Conservation (phyloP, 1,140 invertebrate species). For the Nautilus pompilius region DNA sequence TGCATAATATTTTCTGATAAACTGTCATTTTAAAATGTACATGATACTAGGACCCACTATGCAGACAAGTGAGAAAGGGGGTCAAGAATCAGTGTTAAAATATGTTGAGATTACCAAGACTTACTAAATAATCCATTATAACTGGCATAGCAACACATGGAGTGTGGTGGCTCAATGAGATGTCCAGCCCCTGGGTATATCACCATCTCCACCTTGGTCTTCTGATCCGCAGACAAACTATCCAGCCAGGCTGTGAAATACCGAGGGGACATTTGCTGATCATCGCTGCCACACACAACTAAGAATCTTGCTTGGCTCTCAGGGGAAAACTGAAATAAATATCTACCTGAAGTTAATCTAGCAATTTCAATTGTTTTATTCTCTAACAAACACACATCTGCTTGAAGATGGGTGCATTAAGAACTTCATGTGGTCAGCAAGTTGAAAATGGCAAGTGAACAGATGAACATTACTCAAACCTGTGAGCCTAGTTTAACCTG, state of each 20-base stretch:
- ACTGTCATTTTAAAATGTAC: background rate
- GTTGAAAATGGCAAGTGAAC: too few relatives aligned
- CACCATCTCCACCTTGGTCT: constrained; percentile 12
- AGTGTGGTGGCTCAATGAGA: constrained; percentile 34
- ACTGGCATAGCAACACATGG: constrained; percentile 12
- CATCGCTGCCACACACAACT: too few relatives aligned
- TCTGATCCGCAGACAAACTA: constrained; percentile 10
- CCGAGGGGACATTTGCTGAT: too few relatives aligned
- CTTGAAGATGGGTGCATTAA: too few relatives aligned
- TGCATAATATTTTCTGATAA: background rate
- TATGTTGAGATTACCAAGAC: background rate
- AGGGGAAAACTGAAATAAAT: too few relatives aligned
- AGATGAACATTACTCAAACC: too few relatives aligned
- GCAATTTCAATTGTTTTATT: too few relatives aligned
- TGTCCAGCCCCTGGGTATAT: constrained; percentile 33
- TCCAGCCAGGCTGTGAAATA: constrained; percentile 8
- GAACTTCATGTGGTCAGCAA: too few relatives aligned
- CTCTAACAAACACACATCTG: too few relatives aligned
- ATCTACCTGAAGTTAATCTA: too few relatives aligned
- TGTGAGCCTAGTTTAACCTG: too few relatives aligned
- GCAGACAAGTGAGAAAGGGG: background rate
- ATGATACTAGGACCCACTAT: background rate
- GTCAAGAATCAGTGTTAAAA: background rate
- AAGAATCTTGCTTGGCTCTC: too few relatives aligned
- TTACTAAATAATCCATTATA: constrained; percentile 10